These are phyloP conservation scores for Eupithecia centaureata DNA, from an alignment of 2,888 invertebrate genomes.

Conservation along the genomic window DNA sequence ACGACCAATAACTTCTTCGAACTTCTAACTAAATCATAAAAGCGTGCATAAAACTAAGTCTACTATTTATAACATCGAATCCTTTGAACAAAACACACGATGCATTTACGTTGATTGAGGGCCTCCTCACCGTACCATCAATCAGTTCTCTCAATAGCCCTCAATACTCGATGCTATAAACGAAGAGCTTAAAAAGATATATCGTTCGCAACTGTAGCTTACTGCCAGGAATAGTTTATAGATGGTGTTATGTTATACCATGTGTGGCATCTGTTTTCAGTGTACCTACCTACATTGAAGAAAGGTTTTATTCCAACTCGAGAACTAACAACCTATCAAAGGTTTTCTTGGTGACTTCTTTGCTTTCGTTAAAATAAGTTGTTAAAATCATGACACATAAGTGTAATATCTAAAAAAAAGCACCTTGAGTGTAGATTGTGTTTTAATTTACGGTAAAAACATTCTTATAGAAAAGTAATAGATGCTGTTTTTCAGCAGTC, in stretches of 20 bases:
- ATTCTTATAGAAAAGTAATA: background rate
- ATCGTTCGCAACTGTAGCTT: constrained; percentile 48
- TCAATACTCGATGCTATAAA: constrained; percentile 33
- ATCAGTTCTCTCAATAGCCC: constrained; percentile 37
- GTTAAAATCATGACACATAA: no score
- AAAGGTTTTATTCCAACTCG: no score
- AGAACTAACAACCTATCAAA: no score
- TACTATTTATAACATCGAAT: constrained; percentile 1
- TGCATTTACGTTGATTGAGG: constrained; percentile 4
- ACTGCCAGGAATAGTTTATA: constrained; percentile 53
- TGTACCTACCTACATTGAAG: no score
- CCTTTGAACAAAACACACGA: constrained; percentile 8
- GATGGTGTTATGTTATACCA: constrained; percentile 19
- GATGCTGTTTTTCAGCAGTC: background rate
- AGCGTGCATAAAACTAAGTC: background rate
- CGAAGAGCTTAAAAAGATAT: constrained; percentile 44
- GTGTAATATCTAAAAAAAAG: no score
- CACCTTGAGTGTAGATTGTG: no score
- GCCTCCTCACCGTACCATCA: constrained; percentile 29
- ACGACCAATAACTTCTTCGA: background rate
- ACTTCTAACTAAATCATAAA: background rate
- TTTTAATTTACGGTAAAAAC: background rate
- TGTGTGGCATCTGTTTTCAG: no score
- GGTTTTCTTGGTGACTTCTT: no score
- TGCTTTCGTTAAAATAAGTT: no score